Base-by-base conservation (phyloP, 2,797 vertebrate genomes). In the Scyliorhinus canicula region DNA sequence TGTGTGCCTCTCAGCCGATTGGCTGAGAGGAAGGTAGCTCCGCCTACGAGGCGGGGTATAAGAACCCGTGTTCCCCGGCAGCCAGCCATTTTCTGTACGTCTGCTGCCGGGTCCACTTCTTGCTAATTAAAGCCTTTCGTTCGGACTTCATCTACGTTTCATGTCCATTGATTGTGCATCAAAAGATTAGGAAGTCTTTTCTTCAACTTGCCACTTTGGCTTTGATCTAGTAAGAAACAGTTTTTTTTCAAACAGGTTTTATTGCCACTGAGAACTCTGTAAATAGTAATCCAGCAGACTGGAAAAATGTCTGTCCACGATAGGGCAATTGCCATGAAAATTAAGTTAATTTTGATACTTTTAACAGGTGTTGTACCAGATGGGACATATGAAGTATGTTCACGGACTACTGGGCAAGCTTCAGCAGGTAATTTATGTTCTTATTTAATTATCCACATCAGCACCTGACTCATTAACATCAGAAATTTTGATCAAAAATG, bases 341-440 rank as follows among this genome's bases (percentile, higher is more conserved):
- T 52, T 74, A 94, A 94, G n/a, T 94, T 71, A 14, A 93, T 47
- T 93, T 93, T 93, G 44, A 26, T 93, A 94, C 74, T 94, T 94
- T 19, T 74, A 95, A 28, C 95, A 99, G 99, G 99, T 97, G 98
- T 99, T 24, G 99, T 99, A 95, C 99, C 99, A 95, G 99, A 99
- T 96, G 99, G 99, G 21, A 99, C 99, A 0, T 99, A 99, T 96
- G 99, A 99, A 97, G 99, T 99, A 0, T 99, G 99, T 96, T 99
- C 99, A 95, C 98, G 99, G 96, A 99, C 99, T 44, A 99, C 99
- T 55, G 99, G 99, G 85, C 98, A 99, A 95, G 98, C 98, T 50
- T 98, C 99, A 96, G 99, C 98, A 97, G 99, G 99, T 98, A 97
- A 96, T 93, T 93, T 69, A 93, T 55, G 47, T 94, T 71, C 47